phyloP scores from a whole-genome alignment of 2,113 vertebrate species.

The Microcebus tavaratra region DNA sequence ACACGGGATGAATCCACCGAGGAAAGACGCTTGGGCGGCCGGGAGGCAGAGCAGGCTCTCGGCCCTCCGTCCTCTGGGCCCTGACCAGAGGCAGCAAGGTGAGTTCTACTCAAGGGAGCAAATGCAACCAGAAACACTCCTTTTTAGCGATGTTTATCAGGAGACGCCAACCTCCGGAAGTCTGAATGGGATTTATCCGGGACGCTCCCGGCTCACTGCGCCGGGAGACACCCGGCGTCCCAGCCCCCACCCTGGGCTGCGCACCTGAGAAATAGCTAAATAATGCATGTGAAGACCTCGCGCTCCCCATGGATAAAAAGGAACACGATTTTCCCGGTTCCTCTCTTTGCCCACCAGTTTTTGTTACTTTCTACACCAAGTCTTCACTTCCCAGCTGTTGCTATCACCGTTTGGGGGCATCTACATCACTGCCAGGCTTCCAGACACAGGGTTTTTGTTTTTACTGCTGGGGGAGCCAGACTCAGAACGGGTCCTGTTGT shows the following conservation, averaged over 20 bases:
- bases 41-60: not conserved
- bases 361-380: not conserved
- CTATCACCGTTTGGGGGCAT: rapidly evolving
- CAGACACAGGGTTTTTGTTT: not conserved
- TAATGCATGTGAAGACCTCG: rapidly evolving
- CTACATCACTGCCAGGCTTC: rapidly evolving
- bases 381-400: not conserved
- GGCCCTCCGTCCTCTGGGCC: not conserved
- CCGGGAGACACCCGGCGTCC: no score
- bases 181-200: no score
- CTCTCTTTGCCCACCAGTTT: no score
- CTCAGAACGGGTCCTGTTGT: rapidly evolving
- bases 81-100: rapidly evolving
- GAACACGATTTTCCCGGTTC: not conserved
- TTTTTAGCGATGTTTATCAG: rapidly evolving
- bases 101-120: not conserved
- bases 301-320: not conserved
- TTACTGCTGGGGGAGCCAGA: not conserved
- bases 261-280: not conserved
- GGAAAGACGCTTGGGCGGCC: rapidly evolving
- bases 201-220: no score
- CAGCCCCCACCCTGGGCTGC: not conserved
- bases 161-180: rapidly evolving
- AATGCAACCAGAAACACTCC: rapidly evolving
- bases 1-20: rapidly evolving